Base-by-base conservation (phyloP, 2,888 invertebrate genomes). In the Seira sanloemensis region DNA sequence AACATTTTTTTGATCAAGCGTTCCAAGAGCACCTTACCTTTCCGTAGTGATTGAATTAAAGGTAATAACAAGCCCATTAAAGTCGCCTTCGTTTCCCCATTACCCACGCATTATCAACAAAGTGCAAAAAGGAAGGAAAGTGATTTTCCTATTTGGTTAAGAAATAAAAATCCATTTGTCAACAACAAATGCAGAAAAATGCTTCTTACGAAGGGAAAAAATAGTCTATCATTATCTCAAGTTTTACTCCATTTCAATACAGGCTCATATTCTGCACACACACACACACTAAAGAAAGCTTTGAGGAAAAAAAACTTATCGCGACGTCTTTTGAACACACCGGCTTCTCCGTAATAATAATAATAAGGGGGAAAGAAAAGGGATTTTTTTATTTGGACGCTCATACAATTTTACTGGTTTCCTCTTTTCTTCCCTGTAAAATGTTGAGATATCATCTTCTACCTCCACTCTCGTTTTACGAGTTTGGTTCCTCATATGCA, bases 161-260 rank as follows among this genome's bases (percentile, higher is more conserved):
- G 50, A 50, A 50, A 50, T 50, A 50, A 75, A 46, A 80, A 54
- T 69, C 80, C 80, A 75, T 80, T 74, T 80, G 80, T 80, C 80
- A 80, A 80, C 80, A 80, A 75, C 80, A 80, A 80, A 23, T 74
- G 62, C 80, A 80, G 80, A 37, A 69, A 69, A 27, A 9, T 68
- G 27, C 16, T 50, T n/a, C n/a, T n/a, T n/a, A n/a, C 50, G 50
- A 50, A 50, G 50, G 16, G 50, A 50, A 12, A 50, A 50, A 50
- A 50, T 50, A 50, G 50, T 50, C 50, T 50, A 50, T 50, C 50
- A 50, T 50, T 50, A 50, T 50, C 50, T 50, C 1, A n/a, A 50
- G 50, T 18, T 50, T 50, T 50, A 50, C 50, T 50, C 50, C 50
- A 16, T 50, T 50, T 50, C 50, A 50, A 50, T n/a, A 16, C n/a